Evolutionary conservation across 2,888 invertebrate species (phyloP), one percentile per base, ranked within the genome.

Genomic region (Fissipunctia ypsillon): DNA sequence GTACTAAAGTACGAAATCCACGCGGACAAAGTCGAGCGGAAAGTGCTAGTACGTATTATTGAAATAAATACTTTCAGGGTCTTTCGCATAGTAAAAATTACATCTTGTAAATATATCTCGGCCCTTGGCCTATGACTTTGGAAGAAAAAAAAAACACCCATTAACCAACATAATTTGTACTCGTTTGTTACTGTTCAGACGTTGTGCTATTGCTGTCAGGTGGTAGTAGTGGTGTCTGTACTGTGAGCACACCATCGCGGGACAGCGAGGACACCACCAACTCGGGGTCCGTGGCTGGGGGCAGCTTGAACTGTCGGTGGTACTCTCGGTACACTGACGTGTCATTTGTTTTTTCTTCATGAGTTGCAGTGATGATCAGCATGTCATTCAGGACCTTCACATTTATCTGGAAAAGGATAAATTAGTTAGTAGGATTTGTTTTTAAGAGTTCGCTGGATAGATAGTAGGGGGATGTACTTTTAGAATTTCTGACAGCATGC

Each of bases 171-270:
- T 38, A 3, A n/a, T 69, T 48, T 69, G 19, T 69, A 28, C n/a
- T n/a, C n/a, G n/a, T n/a, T 68, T 57, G 3, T 57, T 38, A 68
- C 12, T 28, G 5, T 16, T 43, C 22, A 14, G 25, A 28, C 1
- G 1, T 16, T 4, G 5, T 57, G 2, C 5, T 63, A 14, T 22
- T 31, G 9, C 0, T 28, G 4, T 61, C 14, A 61, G 28, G 43
- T 12, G 0, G 16, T n/a, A 16, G 5, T 3, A 16, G n/a, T 6
- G 31, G 63, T n/a, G 98, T 99, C 91, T 99, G 98, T 6, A 99
- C 99, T 16, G 99, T 99, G 68, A 99, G 96, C 6, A 99, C 98
- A 25, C 99, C 99, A 90, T 99, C 99, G 93, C 98, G 98, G 90
- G 98, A 98, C 88, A 99, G 96, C 6, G 98, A 98, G 38, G 99